Evolutionary conservation across 2,113 vertebrate species (phyloP), one percentile per base, ranked within the genome.

Genomic region (Atlantisia rogersi): DNA sequence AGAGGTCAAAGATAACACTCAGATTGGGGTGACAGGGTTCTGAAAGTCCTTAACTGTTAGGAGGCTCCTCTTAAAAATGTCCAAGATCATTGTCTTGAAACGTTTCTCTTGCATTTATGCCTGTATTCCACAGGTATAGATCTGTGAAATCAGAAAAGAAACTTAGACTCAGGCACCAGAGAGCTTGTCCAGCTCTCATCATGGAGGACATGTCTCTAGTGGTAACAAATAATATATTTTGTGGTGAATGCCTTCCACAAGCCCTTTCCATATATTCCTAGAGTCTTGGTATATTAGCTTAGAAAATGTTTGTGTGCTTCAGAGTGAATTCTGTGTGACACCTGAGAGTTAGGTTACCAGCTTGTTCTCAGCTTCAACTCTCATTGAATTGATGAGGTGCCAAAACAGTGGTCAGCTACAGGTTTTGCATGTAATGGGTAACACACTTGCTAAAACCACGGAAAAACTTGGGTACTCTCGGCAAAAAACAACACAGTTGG

Each of bases 361-460:
- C 12, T 81, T 70, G 10, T 50, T 78, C 28, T 60, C 52, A 37
- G 52, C 9, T 59, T 37, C 22, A 6, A 13, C 31, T 42, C 71
- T 42, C 25, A 18, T 12, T 67, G 73, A 48, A 11, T 19, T 53
- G n/a, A 3, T 65, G 42, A 28, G 39, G 12, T 65, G 26, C 50
- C 39, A 62, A 6, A 89, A 12, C 15, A 16, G 22, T 4, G 15
- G 20, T 13, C 32, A 73, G 48, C 7, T 2, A 20, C 0, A 1
- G 32, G 13, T 3, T 67, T 42, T 56, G n/a, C 5, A 31, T 22
- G 7, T 60, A 60, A n/a, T 52, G 48, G 12, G 11, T 50, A 40
- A 82, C 48, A 17, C 14, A 21, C 19, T 56, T 46, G 35, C 25
- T 86, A 90, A 84, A 89, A 29, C 4, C 8, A 11, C 21, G 11